A percentile compares a stretch with the other conserved stretches of the same genome.
phyloP scores from a whole-genome alignment of 2,888 invertebrate species.

The Gymnocheta viridis region DNA sequence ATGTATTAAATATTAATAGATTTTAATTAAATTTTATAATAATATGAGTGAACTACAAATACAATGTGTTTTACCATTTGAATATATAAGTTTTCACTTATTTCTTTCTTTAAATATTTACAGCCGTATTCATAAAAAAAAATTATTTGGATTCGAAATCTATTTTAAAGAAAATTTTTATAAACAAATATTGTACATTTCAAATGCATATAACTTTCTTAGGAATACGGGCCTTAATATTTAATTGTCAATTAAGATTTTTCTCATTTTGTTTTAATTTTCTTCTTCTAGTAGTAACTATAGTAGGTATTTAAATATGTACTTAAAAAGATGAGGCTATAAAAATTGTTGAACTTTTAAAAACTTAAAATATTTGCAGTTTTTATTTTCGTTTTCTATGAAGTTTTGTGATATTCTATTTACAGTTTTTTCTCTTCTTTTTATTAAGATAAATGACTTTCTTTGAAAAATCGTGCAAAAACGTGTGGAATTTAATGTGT shows the following conservation, averaged over 20 bases:
- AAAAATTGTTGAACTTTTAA: slow-evolving; percentile 2
- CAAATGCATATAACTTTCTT: no score
- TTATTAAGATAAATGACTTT: slow-evolving; percentile 24
- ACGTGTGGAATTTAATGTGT: slow-evolving; percentile 15
- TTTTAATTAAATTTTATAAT: slow-evolving; percentile 41
- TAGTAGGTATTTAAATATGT: slow-evolving; percentile 60
- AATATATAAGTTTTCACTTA: slow-evolving; percentile 8
- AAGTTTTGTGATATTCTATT: slow-evolving; percentile 17
- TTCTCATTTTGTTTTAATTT: neutral
- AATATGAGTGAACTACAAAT: slow-evolving; percentile 55
- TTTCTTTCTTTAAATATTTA: slow-evolving; percentile 16
- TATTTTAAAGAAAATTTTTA: no score
- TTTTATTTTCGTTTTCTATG: neutral
- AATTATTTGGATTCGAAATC: no score
- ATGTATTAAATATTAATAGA: slow-evolving; percentile 52
- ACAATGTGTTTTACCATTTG: slow-evolving; percentile 64
- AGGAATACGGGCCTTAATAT: no score
- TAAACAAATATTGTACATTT: no score
- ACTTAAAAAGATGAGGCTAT: slow-evolving; percentile 38
- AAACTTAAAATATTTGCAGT: slow-evolving; percentile 19
- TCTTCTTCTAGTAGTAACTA: slow-evolving; percentile 67
- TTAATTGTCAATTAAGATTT: slow-evolving; percentile 23
- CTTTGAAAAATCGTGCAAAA: slow-evolving; percentile 61
- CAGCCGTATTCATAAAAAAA: no score
- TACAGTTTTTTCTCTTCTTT: slow-evolving; percentile 54